Evolutionary conservation across 2,888 invertebrate species (phyloP).

Genomic region (Drosophila kanekoi): DNA sequence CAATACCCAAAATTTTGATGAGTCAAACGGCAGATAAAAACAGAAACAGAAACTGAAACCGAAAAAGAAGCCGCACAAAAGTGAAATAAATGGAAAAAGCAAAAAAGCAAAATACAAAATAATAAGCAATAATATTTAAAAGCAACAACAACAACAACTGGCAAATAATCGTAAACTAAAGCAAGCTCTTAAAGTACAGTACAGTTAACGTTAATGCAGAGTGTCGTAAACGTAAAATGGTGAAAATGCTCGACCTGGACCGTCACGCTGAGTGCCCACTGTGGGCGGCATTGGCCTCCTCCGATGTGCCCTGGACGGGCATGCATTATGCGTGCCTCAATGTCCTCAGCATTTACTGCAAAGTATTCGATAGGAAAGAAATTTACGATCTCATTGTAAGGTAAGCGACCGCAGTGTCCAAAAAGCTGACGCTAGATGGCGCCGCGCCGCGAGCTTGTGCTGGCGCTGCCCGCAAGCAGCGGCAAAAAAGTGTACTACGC

Average conservation of each 20-base stretch:
- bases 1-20: constrained; percentile 9
- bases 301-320: constrained; percentile 91
- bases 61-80: constrained; percentile 1
- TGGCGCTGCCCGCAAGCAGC: constrained; percentile 15
- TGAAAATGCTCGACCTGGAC: constrained; percentile 88
- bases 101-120: background rate
- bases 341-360: constrained; percentile 93
- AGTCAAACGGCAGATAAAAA: constrained; percentile 17
- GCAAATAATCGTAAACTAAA: constrained; percentile 9
- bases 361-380: constrained; percentile 93
- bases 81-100: constrained; percentile 30
- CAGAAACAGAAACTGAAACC: constrained; percentile 20
- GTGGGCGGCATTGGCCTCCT: constrained; percentile 86
- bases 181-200: constrained; percentile 28
- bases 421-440: constrained; percentile 64
- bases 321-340: constrained; percentile 93
- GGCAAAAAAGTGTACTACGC: constrained; percentile 10
- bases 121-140: constrained; percentile 32
- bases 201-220: constrained; percentile 29
- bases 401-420: constrained; percentile 85
- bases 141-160: constrained; percentile 3
- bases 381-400: constrained; percentile 92
- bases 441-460: constrained; percentile 38
- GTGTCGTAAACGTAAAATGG: constrained; percentile 78
- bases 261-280: constrained; percentile 88